Percentiles rank a stretch among this genome's conserved stretches.
phyloP scores from a whole-genome alignment of 2,888 invertebrate species.

The Nebria salina region DNA sequence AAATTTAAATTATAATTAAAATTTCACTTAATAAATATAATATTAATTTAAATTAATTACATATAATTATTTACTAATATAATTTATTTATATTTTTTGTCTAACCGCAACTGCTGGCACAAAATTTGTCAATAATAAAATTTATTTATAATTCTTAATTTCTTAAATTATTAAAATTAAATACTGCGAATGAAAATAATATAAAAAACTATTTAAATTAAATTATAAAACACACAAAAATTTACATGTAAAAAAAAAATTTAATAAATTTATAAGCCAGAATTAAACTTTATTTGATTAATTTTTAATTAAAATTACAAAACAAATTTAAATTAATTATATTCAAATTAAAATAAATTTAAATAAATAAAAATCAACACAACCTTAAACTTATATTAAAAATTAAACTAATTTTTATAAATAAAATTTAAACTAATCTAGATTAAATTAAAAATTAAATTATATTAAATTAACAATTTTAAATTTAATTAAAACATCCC shows the following conservation, averaged over 20 bases:
- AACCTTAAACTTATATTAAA: too few relatives aligned
- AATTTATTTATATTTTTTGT: constrained; percentile 69
- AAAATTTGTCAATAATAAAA: constrained; percentile 70
- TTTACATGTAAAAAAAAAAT: constrained; percentile 67
- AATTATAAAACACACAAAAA: constrained; percentile 62
- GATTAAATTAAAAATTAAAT: too few relatives aligned
- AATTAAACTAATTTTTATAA: too few relatives aligned
- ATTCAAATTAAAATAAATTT: too few relatives aligned
- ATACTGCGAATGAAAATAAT: constrained; percentile 60
- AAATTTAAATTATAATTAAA: constrained; percentile 64
- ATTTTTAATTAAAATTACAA: too few relatives aligned
- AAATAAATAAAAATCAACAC: too few relatives aligned
- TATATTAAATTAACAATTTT: too few relatives aligned
- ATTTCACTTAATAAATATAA: constrained; percentile 69
- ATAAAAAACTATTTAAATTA: constrained; percentile 62
- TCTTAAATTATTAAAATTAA: constrained; percentile 69
- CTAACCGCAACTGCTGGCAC: constrained; percentile 79
- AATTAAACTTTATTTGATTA: too few relatives aligned
- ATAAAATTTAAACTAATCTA: too few relatives aligned
- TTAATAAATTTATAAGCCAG: constrained; percentile 60
- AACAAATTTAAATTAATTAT: too few relatives aligned
- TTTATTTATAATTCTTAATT: constrained; percentile 71
- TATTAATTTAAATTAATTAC: constrained; percentile 58
- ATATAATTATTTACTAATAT: constrained; percentile 63
- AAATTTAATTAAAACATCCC: too few relatives aligned